These are phyloP conservation scores for Elachura formosa DNA, from an alignment of 2,113 vertebrate genomes.

Conservation along the genomic window DNA sequence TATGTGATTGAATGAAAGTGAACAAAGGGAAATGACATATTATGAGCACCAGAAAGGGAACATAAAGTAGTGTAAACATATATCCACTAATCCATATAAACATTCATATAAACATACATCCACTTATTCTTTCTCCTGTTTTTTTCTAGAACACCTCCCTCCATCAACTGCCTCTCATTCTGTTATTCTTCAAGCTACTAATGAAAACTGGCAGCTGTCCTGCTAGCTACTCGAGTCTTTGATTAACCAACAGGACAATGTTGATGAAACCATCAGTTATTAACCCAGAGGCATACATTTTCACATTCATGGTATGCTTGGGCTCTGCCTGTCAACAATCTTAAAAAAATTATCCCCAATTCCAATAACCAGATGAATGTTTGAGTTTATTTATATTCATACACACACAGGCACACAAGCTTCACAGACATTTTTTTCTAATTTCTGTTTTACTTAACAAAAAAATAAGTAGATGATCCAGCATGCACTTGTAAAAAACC, in stretches of 20 bases:
- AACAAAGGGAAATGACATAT: not conserved
- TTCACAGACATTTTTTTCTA: not conserved
- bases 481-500: not conserved
- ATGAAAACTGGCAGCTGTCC: not conserved
- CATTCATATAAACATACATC: too few relatives aligned
- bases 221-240: not conserved
- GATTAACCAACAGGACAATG: not conserved
- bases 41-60: not conserved
- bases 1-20: not conserved
- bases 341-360: not conserved
- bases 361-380: not conserved
- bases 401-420: not conserved
- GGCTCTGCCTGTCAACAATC: not conserved
- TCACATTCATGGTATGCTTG: not conserved
- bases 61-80: not conserved
- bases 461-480: not conserved
- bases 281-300: not conserved
- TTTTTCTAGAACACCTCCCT: not conserved
- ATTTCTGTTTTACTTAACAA: not conserved
- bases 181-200: not conserved
- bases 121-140: not conserved
- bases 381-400: not conserved
- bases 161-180: not conserved
- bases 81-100: too few relatives aligned
- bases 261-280: not conserved